Evolutionary conservation across 2,113 vertebrate species (phyloP), one percentile per base, ranked within the genome.

Genomic region (Coregonus clupeaformis): DNA sequence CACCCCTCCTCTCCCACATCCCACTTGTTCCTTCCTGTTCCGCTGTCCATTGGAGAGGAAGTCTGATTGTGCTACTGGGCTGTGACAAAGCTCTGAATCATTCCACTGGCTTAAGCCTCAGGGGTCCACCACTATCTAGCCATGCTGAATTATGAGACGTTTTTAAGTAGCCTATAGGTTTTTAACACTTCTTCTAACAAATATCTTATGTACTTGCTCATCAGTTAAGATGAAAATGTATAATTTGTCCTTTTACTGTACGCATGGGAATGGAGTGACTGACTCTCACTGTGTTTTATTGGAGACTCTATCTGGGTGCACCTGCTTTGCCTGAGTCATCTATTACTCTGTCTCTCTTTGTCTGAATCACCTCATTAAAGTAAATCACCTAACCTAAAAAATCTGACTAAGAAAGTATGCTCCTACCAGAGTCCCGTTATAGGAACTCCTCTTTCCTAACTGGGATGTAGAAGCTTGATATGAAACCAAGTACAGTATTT

Each of bases 1-100:
- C 72, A 68, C 67, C 64, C 73, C 80, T 80, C 80, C 84, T 84
- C 86, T 42, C 79, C 81, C 82, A 67, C 69, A 12, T 78, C 77
- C 89, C 87, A 87, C 86, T 91, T 92, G 88, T 89, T 90, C 85
- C 36, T 42, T 42, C 7, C 36, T 42, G 36, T 87, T 82, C 84
- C 69, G 85, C 76, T 90, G 88, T 90, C 87, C 86, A 71, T 7
- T 42, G 36, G 36, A 82, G 89, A 89, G 89, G 88, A 91, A 90
- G 82, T 80, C 75, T 77, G 77, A 74, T 77, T 27, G 64, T 85
- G 87, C 78, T 73, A 69, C 74, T 71, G 76, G 18, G 63, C 75
- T 79, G 65, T 49, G 27, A 88, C 77, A 74, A 76, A 81, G 36
- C 2, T 9, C 36, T 42, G 36, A 42, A 7, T 42, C 36, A 42